Evolutionary conservation across 1,140 invertebrate genomes (phyloP), one percentile per base, ranked within the genome.

Genomic region (Magallana gigas): DNA sequence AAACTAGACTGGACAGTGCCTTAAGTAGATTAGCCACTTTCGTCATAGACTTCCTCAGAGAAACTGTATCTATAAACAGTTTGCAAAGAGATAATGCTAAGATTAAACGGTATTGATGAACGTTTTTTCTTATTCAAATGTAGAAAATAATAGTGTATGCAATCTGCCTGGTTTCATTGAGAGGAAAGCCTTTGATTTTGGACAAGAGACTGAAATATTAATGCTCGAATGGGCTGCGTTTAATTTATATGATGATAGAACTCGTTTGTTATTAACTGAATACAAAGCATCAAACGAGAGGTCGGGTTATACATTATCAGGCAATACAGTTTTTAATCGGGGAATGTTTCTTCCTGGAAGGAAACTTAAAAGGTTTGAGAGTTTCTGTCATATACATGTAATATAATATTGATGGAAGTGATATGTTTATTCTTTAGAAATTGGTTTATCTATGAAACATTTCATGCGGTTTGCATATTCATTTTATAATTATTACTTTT

Each of bases 131-230:
- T 64, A 8, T 64, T 12, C 9, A 76, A 76, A 76, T 76, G 68
- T 76, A 62, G n/a, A 62, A 62, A 29, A 76, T 76, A 76, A 76
- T 14, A n/a, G 60, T 18, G 18, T 64, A 16, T 16, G 60, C 60
- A 18, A 64, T 18, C 60, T 76, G 68, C 68, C 23, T 76, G 68
- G 8, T 76, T 76, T 18, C 29, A 76, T 76, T 76, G 29, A 76
- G 23, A 29, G 5, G 1, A 12, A 4, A 8, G 7, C 23, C 68
- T 76, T 76, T 76, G 68, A 76, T 76, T 8, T 76, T 76, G 36
- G 23, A 76, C 2, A 11, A 76, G 68, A 29, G 14, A 36, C 12
- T 76, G 68, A 76, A 76, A 76, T 76, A 76, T 76, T 76, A 76
- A 76, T 76, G 7, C 23, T 18, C 23, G 4, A 76, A 29, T 29